These are phyloP conservation scores for Pantelozetes paolii DNA, from an alignment of 2,888 invertebrate genomes.

Conservation along the genomic window DNA sequence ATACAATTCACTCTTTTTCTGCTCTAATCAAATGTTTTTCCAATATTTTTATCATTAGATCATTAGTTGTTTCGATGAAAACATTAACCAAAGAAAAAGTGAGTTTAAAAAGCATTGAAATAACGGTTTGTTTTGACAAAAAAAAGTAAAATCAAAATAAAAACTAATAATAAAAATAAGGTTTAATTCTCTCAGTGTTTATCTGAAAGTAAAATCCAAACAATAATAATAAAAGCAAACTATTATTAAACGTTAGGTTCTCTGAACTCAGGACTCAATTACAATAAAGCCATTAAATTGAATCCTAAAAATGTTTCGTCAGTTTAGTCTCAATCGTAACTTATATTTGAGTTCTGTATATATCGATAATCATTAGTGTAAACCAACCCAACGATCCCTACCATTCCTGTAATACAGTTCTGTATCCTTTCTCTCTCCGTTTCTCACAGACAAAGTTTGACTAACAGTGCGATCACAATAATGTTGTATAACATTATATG, in stretches of 20 bases:
- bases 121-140: too few relatives aligned
- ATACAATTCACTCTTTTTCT: too few relatives aligned
- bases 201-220: background rate
- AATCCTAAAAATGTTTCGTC: slow-evolving; percentile 7
- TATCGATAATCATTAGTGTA: slow-evolving; percentile 22
- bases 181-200: background rate
- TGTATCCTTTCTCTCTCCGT: too few relatives aligned
- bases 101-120: too few relatives aligned
- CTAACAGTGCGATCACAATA: background rate
- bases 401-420: background rate
- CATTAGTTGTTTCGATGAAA: too few relatives aligned
- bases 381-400: background rate
- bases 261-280: background rate
- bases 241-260: slow-evolving; percentile 4
- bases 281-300: slow-evolving; percentile 22
- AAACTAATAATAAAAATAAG: background rate
- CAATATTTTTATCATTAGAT: too few relatives aligned
- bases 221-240: slow-evolving; percentile 4
- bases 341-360: too few relatives aligned
- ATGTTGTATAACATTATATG: background rate
- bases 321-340: background rate
- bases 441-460: background rate
- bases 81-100: too few relatives aligned
- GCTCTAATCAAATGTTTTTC: too few relatives aligned
- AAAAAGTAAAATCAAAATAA: too few relatives aligned